Conservation (phyloP, 2,797 vertebrate genomes). For the Malurus leucopterus region DNA sequence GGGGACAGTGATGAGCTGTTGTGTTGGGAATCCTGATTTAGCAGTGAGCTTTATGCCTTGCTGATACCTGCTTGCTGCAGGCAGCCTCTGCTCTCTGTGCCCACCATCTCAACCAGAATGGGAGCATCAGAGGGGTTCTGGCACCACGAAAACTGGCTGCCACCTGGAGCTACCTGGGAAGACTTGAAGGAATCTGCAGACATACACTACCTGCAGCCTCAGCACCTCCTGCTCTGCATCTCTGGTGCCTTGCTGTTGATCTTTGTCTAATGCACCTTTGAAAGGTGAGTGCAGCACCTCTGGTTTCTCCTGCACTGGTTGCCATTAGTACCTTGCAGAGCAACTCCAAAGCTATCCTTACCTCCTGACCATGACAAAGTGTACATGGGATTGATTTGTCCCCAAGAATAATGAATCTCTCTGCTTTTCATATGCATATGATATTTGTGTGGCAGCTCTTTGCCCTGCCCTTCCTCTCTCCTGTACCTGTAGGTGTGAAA, state of each 20-base stretch:
- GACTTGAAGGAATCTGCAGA: constrained; percentile 63
- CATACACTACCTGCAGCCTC: constrained; percentile 62
- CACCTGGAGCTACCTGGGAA: constrained; percentile 72
- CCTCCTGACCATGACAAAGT: not conserved
- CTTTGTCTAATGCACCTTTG: constrained; percentile 67
- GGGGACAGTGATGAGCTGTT: not conserved
- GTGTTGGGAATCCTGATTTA: not conserved
- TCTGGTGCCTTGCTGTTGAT: constrained; percentile 74
- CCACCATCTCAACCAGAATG: not conserved
- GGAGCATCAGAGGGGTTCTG: constrained; percentile 55
- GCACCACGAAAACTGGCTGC: constrained; percentile 79
- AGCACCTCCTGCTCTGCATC: constrained; percentile 74
- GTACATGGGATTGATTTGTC: not conserved
- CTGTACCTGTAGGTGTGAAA: not conserved
- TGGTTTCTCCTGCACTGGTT: not conserved
- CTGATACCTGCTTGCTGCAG: not conserved
- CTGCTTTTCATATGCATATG: not conserved
- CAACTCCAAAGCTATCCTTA: not conserved
- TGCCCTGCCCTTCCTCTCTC: not conserved
- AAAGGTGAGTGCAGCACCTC: constrained; percentile 67
- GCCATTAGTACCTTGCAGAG: not conserved
- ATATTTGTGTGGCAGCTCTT: not conserved
- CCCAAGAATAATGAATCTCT: too few relatives aligned
- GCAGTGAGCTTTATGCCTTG: not conserved
- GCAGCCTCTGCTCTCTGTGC: not conserved